Percentiles rank a stretch among this genome's conserved stretches.
Conservation (phyloP, 2,888 invertebrate species). For the Monochamus alternatus region DNA sequence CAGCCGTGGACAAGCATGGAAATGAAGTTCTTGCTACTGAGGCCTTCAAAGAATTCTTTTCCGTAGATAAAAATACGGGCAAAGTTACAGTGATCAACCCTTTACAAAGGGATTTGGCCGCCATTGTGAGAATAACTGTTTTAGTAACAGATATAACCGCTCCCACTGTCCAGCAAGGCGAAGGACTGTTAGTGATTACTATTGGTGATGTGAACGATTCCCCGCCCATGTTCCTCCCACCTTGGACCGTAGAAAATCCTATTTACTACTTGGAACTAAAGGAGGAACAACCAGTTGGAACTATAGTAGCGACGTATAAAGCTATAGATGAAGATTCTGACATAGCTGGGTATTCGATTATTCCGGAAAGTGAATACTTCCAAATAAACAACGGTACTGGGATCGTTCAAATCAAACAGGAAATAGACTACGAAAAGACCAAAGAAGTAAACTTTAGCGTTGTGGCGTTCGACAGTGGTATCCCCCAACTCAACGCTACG, state of each 20-base stretch:
- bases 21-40: conserved; percentile 75
- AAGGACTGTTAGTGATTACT: conserved; percentile 81
- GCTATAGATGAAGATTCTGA: conserved; percentile 89
- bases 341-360: conserved; percentile 82
- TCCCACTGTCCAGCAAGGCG: conserved; percentile 82
- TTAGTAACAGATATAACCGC: conserved; percentile 89
- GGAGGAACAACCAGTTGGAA: conserved; percentile 88
- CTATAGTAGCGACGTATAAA: conserved; percentile 82
- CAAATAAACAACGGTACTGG: conserved; percentile 87
- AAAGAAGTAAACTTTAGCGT: conserved; percentile 86
- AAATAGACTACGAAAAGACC: conserved; percentile 88
- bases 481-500: conserved; percentile 85
- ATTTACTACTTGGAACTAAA: conserved; percentile 79
- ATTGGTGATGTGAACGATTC: conserved; percentile 82
- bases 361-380: conserved; percentile 84
- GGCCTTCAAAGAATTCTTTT: conserved; percentile 77
- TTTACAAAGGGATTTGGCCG: conserved; percentile 80
- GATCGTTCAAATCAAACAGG: conserved; percentile 82
- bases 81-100: conserved; percentile 78
- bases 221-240: conserved; percentile 81
- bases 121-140: conserved; percentile 85
- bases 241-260: conserved; percentile 81
- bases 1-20: conserved; percentile 88
- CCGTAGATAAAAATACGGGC: conserved; percentile 76
- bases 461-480: conserved; percentile 88